Evolutionary conservation across 2,888 invertebrate species (phyloP), one percentile per base, ranked within the genome.

Genomic region (Aporophyla lueneburgensis): DNA sequence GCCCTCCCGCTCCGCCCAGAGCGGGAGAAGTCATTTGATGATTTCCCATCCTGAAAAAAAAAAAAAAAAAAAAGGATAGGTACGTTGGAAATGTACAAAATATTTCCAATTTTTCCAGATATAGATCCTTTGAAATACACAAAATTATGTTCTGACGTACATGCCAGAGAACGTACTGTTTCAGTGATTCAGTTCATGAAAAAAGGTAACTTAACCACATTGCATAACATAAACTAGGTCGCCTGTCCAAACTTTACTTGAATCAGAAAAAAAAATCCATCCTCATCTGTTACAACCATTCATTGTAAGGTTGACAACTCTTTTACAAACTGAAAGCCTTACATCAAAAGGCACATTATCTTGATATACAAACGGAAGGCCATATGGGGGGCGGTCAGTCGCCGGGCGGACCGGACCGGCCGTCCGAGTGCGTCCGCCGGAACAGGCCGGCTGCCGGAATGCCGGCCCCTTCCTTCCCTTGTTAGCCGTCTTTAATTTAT

Each of bases 381-480:
- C 87, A 88, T 88, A 87, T 86, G 83, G 86, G 78, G 83, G 88
- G 76, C 75, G 79, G 77, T 72, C 85, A 77, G 74, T 71, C 65
- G 74, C 75, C 51, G 75, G 87, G 76, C 83, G 85, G 81, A 67
- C 71, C 84, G 87, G 83, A 68, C 83, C 88, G 89, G 87, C 89
- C 91, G 87, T 86, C 88, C 88, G 88, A 89, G 89, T 88, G 88
- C 86, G 82, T 90, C 91, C 92, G 89, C 83, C 91, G 93, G 92
- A 93, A 89, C 92, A 78, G 82, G 86, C 86, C 86, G 87, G 88
- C 88, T 86, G 88, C 91, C 89, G 89, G 91, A 87, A 86, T 85
- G 88, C 90, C 89, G 89, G 91, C 90, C 86, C 93, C 93, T 92
- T 91, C 93, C 92, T 90, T 87, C 83, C 81, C 83, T 81, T 80